phyloP scores from a whole-genome alignment of 2,113 vertebrate genomes.

The Bos indicus region DNA sequence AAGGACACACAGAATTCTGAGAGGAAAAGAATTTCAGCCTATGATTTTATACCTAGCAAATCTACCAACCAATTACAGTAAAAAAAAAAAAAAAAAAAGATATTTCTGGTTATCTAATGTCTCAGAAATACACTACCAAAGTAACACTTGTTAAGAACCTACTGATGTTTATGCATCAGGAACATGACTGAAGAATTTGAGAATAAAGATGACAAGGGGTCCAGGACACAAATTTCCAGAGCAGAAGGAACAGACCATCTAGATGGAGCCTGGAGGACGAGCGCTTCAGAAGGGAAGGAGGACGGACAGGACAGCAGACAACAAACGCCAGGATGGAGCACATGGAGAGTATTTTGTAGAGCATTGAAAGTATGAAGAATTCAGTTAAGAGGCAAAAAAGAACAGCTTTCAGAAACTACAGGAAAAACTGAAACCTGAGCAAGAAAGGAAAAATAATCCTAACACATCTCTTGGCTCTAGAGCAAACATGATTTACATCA shows the following conservation, averaged over 20 bases:
- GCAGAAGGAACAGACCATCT: neutral
- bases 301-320: neutral
- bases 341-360: neutral
- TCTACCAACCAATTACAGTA: neutral
- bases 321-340: neutral
- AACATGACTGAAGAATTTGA: neutral
- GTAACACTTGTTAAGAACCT: neutral
- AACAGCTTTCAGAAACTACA: neutral
- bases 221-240: neutral
- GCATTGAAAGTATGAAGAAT: neutral
- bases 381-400: neutral
- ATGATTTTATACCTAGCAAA: constrained; percentile 5
- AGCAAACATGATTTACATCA: neutral
- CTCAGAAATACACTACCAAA: neutral
- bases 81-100: neutral
- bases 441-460: neutral
- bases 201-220: neutral
- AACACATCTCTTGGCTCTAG: neutral
- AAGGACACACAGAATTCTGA: neutral
- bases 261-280: neutral
- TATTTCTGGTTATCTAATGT: neutral
- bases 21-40: neutral
- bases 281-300: neutral
- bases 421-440: neutral
- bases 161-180: neutral